Percentiles rank a stretch among this genome's conserved stretches.
These are phyloP conservation scores for Psilopogon haemacephalus DNA, from an alignment of 2,113 vertebrate species.

Conservation along the genomic window DNA sequence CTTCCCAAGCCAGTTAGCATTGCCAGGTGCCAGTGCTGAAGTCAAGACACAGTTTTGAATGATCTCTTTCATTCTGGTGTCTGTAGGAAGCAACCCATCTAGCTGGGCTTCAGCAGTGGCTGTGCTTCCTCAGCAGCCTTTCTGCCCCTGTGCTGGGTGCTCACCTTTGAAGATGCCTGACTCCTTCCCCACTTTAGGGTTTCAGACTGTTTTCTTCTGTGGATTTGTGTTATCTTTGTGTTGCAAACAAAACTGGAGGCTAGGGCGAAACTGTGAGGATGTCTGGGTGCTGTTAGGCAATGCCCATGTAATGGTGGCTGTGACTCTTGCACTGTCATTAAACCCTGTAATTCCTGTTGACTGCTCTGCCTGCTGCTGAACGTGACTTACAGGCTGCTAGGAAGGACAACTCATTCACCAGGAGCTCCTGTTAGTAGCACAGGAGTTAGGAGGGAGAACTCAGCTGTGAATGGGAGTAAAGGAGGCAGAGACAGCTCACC, in stretches of 20 bases:
- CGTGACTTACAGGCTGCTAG: not conserved
- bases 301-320: not conserved
- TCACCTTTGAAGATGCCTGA: not conserved
- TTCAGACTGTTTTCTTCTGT: not conserved
- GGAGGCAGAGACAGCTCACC: not conserved
- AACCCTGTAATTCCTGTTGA: not conserved
- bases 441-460: not conserved
- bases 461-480: not conserved
- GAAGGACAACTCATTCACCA: not conserved
- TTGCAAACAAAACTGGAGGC: not conserved
- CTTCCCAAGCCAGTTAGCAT: not conserved
- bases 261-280: no score
- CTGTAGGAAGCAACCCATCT: not conserved
- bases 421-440: not conserved
- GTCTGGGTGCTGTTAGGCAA: not conserved
- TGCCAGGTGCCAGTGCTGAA: not conserved
- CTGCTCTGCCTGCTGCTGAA: not conserved
- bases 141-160: not conserved
- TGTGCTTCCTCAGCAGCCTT: not conserved
- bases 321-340: not conserved
- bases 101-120: not conserved
- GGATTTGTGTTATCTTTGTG: not conserved
- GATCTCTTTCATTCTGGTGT: not conserved
- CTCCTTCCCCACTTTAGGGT: not conserved
- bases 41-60: not conserved